These are phyloP conservation scores for Chiloscyllium punctatum DNA, from an alignment of 2,797 vertebrate genomes.

Conservation along the genomic window DNA sequence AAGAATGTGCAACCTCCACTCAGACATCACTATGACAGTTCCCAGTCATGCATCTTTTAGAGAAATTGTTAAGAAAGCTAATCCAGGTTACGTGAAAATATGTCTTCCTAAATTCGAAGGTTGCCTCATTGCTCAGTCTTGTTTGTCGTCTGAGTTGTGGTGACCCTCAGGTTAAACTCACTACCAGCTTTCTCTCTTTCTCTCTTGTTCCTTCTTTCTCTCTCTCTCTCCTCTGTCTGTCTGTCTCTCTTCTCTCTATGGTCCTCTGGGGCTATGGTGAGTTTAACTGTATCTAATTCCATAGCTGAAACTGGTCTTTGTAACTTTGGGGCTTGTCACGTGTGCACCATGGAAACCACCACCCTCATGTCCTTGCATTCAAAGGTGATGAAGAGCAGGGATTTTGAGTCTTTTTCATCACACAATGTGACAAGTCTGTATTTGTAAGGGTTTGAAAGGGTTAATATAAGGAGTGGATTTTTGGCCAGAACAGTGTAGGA, in stretches of 20 bases:
- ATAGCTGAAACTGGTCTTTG: background rate
- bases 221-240: too few species aligned
- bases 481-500: too few species aligned
- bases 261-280: too few species aligned
- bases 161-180: too few species aligned
- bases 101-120: background rate
- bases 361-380: background rate
- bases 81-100: background rate
- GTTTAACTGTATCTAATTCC: background rate
- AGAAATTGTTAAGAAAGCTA: background rate
- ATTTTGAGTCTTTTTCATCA: background rate
- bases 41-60: background rate
- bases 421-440: background rate
- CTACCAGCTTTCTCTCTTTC: too few species aligned
- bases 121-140: background rate
- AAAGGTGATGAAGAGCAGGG: background rate
- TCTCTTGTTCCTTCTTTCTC: too few species aligned
- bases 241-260: too few species aligned
- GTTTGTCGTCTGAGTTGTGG: background rate
- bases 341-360: background rate
- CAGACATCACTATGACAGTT: background rate
- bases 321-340: background rate
- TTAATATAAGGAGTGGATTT: too few species aligned
- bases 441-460: too few species aligned
- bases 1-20: background rate